A percentile compares a stretch with the other conserved stretches of the same genome.
These are phyloP conservation scores for Montipora capricornis DNA, from an alignment of 64 coral and sea anemone genomes.

Conservation along the genomic window DNA sequence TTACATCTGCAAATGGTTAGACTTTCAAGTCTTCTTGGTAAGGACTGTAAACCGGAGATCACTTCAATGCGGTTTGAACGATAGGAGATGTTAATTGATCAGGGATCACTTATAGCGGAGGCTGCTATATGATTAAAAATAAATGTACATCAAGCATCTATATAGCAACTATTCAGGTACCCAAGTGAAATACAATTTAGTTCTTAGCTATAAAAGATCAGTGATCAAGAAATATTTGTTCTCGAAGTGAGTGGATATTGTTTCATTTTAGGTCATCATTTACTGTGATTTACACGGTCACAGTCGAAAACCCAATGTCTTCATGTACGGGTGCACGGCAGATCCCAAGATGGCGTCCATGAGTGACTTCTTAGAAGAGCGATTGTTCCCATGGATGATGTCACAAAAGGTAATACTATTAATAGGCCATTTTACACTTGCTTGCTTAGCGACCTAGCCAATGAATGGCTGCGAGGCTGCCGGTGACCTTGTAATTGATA, in stretches of 20 bases:
- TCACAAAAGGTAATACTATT: slow-evolving; percentile 81
- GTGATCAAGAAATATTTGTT: neutral
- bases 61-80: too few species aligned
- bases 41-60: too few species aligned
- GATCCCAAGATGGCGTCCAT: slow-evolving; percentile 82
- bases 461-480: too few species aligned
- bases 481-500: too few species aligned
- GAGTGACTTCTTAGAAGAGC: slow-evolving; percentile 84
- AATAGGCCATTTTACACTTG: too few species aligned
- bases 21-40: too few species aligned
- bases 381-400: slow-evolving; percentile 98
- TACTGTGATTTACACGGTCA: slow-evolving; percentile 98
- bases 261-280: slow-evolving; percentile 70
- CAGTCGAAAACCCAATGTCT: slow-evolving; percentile 98
- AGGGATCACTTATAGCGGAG: neutral
- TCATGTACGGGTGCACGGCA: slow-evolving; percentile 98
- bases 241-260: neutral
- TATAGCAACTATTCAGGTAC: neutral
- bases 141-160: too few species aligned
- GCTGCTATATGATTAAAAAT: neutral
- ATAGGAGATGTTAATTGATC: too few species aligned
- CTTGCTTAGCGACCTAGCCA: too few species aligned
- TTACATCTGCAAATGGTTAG: too few species aligned
- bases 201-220: too few species aligned
- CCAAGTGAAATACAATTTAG: neutral